Evolutionary conservation across 2,113 vertebrate genomes (phyloP), one percentile per base, ranked within the genome.

Genomic region (human): DNA sequence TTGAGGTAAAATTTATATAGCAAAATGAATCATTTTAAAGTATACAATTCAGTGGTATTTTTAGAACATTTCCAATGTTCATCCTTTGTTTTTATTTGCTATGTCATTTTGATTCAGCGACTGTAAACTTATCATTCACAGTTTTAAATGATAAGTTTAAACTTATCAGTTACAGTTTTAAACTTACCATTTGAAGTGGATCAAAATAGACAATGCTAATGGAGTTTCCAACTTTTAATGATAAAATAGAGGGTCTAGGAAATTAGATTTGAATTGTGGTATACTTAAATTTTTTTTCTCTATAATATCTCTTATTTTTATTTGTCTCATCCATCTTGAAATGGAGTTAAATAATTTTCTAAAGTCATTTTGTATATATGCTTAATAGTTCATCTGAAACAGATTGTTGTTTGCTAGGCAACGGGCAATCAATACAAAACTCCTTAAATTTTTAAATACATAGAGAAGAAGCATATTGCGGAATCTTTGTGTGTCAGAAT

Each of bases 301-400:
- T 68, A 25, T 91, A 38, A 13, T 45, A 8, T 89, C n/a, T 79
- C 4, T 61, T 84, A 13, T 68, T 94, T 70, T 70, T 68, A 83
- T 94, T 92, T 82, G 50, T 82, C 12, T 50, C 8, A 72, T 70
- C 17, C 4, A 40, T 93, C 50, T 90, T 57, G 75, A 97, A 81
- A 55, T 48, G 66, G 50, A 35, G 8, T 76, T 96, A 90, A 90
- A 45, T 93, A 59, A 80, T 96, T 94, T 93, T 85, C 84, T 57
- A 48, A 76, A 55, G 25, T 64, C 27, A 57, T 93, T 97, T 75
- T 75, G 11, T 61, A 27, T 73, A 30, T 93, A 32, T 80, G 14
- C 16, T 83, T 79, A 59, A 30, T 38, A 92, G 40, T 94, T 94
- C 13, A 25, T 72, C 23, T 83, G 72, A 78, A 96, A 61, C 32